phyloP scores from a whole-genome alignment of 1,140 invertebrate genomes.

The Tetraneura akinire region DNA sequence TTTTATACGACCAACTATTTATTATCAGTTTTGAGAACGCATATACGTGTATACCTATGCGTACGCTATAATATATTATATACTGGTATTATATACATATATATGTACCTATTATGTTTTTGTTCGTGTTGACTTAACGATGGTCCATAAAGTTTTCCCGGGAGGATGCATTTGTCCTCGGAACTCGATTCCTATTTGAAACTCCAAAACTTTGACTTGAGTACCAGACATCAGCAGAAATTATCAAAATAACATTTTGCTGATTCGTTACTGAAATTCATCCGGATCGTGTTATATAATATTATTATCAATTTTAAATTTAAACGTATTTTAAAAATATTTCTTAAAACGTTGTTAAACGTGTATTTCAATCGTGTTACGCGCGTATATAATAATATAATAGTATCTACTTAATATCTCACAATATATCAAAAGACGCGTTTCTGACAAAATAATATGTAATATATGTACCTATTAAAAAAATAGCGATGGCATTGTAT shows the following conservation, averaged over 20 bases:
- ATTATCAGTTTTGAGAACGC: not conserved
- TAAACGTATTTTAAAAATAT: constrained; percentile 2
- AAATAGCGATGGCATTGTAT: too few species aligned
- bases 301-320: not conserved
- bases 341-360: not conserved
- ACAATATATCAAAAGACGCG: too few species aligned
- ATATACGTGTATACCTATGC: not conserved
- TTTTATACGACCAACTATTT: constrained; percentile 19
- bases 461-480: too few species aligned
- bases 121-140: constrained; percentile 35
- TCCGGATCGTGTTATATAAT: not conserved
- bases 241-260: constrained; percentile 13
- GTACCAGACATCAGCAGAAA: not conserved
- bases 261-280: not conserved
- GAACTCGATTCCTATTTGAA: not conserved
- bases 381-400: too few species aligned
- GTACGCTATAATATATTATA: too few species aligned
- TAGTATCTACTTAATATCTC: too few species aligned
- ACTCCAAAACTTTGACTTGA: constrained; percentile 4
- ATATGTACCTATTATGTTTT: not conserved
- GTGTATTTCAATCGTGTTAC: not conserved
- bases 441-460: too few species aligned
- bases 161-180: not conserved
- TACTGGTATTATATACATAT: too few species aligned
- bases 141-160: constrained; percentile 17